Base-by-base conservation (phyloP, 1,140 invertebrate genomes). In the Drosophila punjabiensis region DNA sequence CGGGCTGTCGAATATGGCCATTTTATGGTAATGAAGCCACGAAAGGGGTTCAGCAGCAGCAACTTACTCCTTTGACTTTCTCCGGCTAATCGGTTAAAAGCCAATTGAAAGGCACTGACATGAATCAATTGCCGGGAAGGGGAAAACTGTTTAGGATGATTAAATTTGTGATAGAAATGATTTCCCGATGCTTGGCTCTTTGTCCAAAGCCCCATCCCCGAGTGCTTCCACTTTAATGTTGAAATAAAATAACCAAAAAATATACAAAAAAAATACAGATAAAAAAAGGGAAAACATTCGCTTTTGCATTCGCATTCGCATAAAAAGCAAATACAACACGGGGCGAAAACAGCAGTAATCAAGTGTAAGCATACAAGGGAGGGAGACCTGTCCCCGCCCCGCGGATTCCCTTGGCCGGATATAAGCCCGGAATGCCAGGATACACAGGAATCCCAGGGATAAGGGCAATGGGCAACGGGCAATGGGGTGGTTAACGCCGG, bases 91-190 rank as follows among this genome's bases (percentile, higher is more conserved):
- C 73, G 85, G 85, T 88, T 84, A 81, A 88, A 84, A 88, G 78
- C 84, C 85, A 89, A 89, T 89, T 89, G 86, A 89, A 89, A 82
- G 78, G 28, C 86, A 89, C 61, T 89, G 85, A 90, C 80, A 85
- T 89, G 85, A 90, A 89, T 89, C 81, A 89, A 89, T 85, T 88
- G 85, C 28, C 16, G 55, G 24, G 47, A 11, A 43, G 33, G 32
- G 48, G 33, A 20, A 63, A 76, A 79, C 78, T 82, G 85, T 89
- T 89, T 89, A 89, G 85, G 69, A 89, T 89, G 85, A 89, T 89
- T 89, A 89, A 89, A 89, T 89, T 89, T 90, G 81, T 85, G 74
- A 89, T 85, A 76, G 86, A 89, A 89, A 85, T 83, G 81, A 89
- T 88, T 87, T 79, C 56, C 41, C 47, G 43, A 16, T 43, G 16